These are phyloP conservation scores for Heliornis fulica DNA, from an alignment of 2,113 vertebrate species.

Conservation along the genomic window DNA sequence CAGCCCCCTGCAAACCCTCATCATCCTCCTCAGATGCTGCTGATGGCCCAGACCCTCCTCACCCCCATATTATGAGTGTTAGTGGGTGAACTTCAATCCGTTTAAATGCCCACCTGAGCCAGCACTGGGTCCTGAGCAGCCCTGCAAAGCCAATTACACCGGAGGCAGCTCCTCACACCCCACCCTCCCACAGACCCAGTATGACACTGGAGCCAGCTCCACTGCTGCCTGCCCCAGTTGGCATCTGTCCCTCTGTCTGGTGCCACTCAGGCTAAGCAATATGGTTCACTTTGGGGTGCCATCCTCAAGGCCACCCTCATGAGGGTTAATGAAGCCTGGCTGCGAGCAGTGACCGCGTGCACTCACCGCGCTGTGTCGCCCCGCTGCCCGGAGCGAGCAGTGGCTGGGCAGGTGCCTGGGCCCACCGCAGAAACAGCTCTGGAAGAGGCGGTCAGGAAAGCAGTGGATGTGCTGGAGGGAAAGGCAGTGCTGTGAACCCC, in stretches of 20 bases:
- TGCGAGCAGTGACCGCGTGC: accelerated
- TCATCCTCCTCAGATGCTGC: neutral
- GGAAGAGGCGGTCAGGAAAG: neutral
- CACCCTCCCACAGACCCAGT: neutral
- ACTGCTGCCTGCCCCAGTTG: neutral
- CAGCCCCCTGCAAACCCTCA: neutral
- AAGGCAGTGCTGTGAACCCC: neutral
- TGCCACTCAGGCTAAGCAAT: too few species aligned
- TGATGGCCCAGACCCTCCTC: neutral
- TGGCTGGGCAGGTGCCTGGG: neutral
- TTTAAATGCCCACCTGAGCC: accelerated
- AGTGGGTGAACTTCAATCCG: neutral
- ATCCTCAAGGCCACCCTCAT: neutral
- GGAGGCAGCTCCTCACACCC: accelerated
- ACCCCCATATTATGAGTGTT: accelerated
- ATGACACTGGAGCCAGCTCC: neutral
- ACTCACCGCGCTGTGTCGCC: too few species aligned
- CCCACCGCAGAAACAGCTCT: neutral
- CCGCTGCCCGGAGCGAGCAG: too few species aligned
- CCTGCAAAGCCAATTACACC: neutral
- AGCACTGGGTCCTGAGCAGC: neutral
- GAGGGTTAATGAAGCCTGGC: too few species aligned
- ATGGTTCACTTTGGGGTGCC: neutral
- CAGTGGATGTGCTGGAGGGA: neutral
- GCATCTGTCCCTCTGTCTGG: neutral